Base-by-base conservation (phyloP, 2,888 invertebrate genomes). In the Cacoxenus indagator region DNA sequence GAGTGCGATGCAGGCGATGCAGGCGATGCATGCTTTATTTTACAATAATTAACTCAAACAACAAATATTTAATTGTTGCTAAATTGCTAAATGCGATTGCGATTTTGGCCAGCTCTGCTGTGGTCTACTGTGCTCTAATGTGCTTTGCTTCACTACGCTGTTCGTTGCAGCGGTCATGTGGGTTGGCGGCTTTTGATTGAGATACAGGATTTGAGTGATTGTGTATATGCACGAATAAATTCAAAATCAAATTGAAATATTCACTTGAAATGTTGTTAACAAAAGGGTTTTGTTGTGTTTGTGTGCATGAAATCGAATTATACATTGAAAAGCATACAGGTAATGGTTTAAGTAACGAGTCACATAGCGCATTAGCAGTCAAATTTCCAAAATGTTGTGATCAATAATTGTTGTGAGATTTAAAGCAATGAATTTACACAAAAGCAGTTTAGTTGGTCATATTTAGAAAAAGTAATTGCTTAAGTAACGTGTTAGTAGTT, bases 1-100 rank as follows among this genome's bases (percentile, higher is more conserved):
- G 59, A 31, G 31, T 31, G n/a, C n/a, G n/a, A n/a, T n/a, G n/a
- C n/a, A n/a, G n/a, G n/a, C n/a, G n/a, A n/a, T 31, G 9, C 37
- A 29, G 31, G 9, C 9, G 19, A 59, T 17, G 59, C 59, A 19
- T 59, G 37, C 24, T 8, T 59, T 59, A 59, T 59, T 31, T 19
- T 29, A 22, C 59, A 59, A 59, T 59, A 59, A 59, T 59, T 59
- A 59, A 59, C 59, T 59, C 19, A 17, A 59, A 19, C 29, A 31
- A 31, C 59, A 59, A 59, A 59, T 59, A 59, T 59, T 59, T 59
- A 59, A 59, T 19, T 8, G 29, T 31, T 31, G 59, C 59, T 27
- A 27, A 59, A 27, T 59, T 54, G 54, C 26, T 54, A 24, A 54
- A 54, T 54, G 19, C 19, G n/a, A 43, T 43, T 43, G 11, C 45